Evolutionary conservation across 2,113 vertebrate genomes (phyloP), one percentile per base, ranked within the genome.

Genomic region (Osmerus mordax): DNA sequence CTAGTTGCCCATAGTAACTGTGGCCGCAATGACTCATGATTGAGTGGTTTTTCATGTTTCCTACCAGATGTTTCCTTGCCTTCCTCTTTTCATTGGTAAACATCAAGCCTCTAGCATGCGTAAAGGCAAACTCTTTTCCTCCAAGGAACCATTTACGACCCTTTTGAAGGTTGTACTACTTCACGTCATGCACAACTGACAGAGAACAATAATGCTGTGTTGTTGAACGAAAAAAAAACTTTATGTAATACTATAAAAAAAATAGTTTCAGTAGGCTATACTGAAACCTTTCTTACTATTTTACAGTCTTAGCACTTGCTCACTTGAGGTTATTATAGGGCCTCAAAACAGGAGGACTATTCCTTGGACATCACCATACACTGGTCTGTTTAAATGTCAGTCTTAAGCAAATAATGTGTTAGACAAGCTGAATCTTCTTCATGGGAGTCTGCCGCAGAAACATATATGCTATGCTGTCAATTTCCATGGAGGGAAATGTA

Each of bases 1-100:
- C 21, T 63, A 7, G 61, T 29, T 74, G 72, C 54, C 65, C 32
- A 14, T 21, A 21, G 63, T 72, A 23, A 67, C 19, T 60, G 19
- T 19, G 65, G 28, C 11, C 7, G 19, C 28, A 71, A 73, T 79
- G 73, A 75, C 64, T 73, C 70, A 75, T 80, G 47, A 74, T 69
- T 76, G 65, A 58, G 8, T 62, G 56, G 54, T 70, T 47, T 47
- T 47, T 77, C 68, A 25, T 52, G 60, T 53, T 54, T 70, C 68
- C 53, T 59, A 60, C 55, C 60, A 71, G 67, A 71, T 75, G 64
- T 70, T 74, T 79, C 16, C 65, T 32, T 71, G 19, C 54, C 55
- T 68, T 81, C 79, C 78, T 64, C 18, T 60, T 68, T 32, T 32
- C 52, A 36, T 69, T 69, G 36, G 6, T 73, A 64, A 54, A 54